A percentile compares a stretch with the other conserved stretches of the same genome.
Evolutionary conservation across 2,888 invertebrate genomes (phyloP).

Genomic region (Holacanthella duospinosa): DNA sequence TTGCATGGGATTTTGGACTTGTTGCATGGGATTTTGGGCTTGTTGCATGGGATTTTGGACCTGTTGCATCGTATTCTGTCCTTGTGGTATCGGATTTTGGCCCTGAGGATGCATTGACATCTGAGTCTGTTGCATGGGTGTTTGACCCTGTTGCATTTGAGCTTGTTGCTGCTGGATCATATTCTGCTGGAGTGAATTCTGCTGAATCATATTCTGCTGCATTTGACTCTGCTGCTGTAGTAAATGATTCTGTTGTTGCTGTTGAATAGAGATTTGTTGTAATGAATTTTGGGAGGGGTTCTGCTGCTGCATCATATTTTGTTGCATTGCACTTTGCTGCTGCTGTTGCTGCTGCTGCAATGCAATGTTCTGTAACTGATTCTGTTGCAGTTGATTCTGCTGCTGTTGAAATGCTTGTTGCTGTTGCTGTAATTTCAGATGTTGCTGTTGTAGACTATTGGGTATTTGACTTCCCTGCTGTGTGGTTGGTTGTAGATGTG

Average conservation of each 20-base stretch:
- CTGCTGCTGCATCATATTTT: constrained; percentile 20
- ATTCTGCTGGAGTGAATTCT: constrained; percentile 54
- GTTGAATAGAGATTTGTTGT: constrained; percentile 21
- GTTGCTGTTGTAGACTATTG: constrained; percentile 22
- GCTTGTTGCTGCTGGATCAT: constrained; percentile 12
- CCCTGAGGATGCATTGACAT: not conserved
- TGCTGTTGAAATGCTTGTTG: constrained; percentile 21
- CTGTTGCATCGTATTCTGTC: not conserved
- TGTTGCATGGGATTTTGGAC: constrained; percentile 8
- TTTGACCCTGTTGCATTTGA: not conserved
- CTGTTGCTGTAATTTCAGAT: constrained; percentile 38
- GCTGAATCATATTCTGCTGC: constrained; percentile 67
- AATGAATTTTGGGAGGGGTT: constrained; percentile 18
- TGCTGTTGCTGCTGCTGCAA: constrained; percentile 46
- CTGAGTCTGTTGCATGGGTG: constrained; percentile 12
- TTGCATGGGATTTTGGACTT: constrained; percentile 2
- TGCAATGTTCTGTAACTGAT: not conserved
- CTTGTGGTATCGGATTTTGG: not conserved
- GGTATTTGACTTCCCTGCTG: constrained; percentile 28
- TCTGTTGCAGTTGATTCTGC: constrained; percentile 48
- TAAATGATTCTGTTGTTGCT: constrained; percentile 62
- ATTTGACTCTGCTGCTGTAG: constrained; percentile 70
- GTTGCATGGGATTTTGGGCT: constrained; percentile 4
- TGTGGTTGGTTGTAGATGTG: constrained; percentile 13
- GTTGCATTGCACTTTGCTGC: constrained; percentile 40